Percentiles rank a stretch among this genome's conserved stretches.
These are phyloP conservation scores for Drosophila navojoa DNA, from an alignment of 1,140 invertebrate genomes.

Conservation along the genomic window DNA sequence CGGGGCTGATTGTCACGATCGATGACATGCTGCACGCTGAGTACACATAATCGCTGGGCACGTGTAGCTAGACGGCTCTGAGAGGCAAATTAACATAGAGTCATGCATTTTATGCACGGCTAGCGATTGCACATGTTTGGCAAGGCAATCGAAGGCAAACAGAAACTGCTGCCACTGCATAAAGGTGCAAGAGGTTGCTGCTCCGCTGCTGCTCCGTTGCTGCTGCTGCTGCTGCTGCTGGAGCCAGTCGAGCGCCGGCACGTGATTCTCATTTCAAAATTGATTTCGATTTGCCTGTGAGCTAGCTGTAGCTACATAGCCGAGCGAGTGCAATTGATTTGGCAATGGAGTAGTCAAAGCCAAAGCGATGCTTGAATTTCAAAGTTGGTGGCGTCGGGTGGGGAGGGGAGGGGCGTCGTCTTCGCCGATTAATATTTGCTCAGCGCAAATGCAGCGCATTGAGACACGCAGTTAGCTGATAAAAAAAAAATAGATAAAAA, in stretches of 20 bases:
- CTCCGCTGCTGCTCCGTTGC: background rate
- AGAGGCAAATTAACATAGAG: conserved; percentile 9
- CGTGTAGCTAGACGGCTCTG: conserved; percentile 2
- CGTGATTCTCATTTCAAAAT: conserved; percentile 53
- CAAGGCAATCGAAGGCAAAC: conserved; percentile 43
- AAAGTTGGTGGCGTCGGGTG: conserved; percentile 11
- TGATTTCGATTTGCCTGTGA: conserved; percentile 31
- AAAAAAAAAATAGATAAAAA: background rate
- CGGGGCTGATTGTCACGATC: conserved; percentile 23
- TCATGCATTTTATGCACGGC: conserved; percentile 43
- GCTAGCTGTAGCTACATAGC: background rate
- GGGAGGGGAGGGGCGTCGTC: conserved; percentile 16
- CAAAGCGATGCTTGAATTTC: background rate
- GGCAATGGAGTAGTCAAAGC: conserved; percentile 6
- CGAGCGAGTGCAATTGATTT: conserved; percentile 40
- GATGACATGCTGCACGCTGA: conserved; percentile 3
- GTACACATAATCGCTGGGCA: background rate
- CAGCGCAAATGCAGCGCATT: conserved; percentile 41
- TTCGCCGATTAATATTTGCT: conserved; percentile 48
- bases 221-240: background rate
- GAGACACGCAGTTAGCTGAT: conserved; percentile 33
- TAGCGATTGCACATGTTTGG: conserved; percentile 35
- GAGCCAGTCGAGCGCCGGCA: conserved; percentile 4
- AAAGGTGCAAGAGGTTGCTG: background rate
- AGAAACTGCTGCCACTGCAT: background rate